These are phyloP conservation scores for Netelia melanura DNA, from an alignment of 2,888 invertebrate genomes.

Conservation along the genomic window DNA sequence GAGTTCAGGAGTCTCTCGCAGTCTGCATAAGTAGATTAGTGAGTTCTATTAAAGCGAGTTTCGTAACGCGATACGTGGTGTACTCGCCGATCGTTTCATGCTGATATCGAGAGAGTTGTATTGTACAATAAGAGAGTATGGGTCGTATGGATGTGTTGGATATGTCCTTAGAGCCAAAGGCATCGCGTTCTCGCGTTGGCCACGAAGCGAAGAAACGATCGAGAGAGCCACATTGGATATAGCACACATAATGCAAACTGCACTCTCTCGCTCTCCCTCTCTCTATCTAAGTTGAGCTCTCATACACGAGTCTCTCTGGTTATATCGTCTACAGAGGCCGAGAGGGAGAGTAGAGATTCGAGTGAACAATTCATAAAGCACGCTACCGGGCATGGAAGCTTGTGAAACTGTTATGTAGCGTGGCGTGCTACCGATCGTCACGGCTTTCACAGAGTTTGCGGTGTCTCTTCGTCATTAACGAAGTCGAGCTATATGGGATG, in stretches of 20 bases:
- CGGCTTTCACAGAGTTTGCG: conserved; percentile 39
- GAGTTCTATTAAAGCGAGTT: conserved; percentile 70
- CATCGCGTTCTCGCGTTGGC: conserved; percentile 47
- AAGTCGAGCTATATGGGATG: conserved; percentile 51
- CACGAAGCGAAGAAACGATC: conserved; percentile 57
- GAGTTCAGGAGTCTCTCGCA: conserved; percentile 50
- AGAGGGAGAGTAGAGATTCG: conserved; percentile 41
- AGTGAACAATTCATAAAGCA: conserved; percentile 70
- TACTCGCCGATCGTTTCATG: conserved; percentile 70
- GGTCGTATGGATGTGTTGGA: not conserved
- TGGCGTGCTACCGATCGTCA: conserved; percentile 61
- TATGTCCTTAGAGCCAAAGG: conserved; percentile 53
- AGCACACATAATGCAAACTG: conserved; percentile 8
- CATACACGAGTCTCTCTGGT: conserved; percentile 37
- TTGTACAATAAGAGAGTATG: conserved; percentile 27
- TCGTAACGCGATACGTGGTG: conserved; percentile 71
- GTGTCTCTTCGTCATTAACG: conserved; percentile 68
- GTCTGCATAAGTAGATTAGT: conserved; percentile 71
- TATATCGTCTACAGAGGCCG: conserved; percentile 8
- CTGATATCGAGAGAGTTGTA: conserved; percentile 65
- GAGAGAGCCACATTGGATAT: conserved; percentile 39
- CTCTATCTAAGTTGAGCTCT: conserved; percentile 18
- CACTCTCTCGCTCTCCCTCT: conserved; percentile 15
- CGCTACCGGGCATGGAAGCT: conserved; percentile 63
- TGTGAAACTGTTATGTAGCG: conserved; percentile 60